These are phyloP conservation scores for Psilopogon haemacephalus DNA, from an alignment of 2,113 vertebrate genomes.

Conservation along the genomic window DNA sequence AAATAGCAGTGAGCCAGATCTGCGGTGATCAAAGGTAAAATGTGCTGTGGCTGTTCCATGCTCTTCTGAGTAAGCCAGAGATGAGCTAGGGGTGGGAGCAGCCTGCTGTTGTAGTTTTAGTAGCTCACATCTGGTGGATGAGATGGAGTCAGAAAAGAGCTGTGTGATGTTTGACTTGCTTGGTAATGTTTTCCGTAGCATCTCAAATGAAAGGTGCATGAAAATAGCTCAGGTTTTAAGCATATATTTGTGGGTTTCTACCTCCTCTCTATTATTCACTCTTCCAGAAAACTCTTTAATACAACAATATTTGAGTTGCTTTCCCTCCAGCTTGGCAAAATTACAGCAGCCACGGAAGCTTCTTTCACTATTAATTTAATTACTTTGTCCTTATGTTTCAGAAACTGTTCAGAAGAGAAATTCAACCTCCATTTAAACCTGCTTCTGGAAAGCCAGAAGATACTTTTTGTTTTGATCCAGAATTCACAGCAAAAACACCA, in stretches of 20 bases:
- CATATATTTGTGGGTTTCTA: background rate
- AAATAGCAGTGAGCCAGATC: background rate
- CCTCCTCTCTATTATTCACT: background rate
- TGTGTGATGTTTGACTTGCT: background rate
- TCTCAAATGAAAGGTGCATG: background rate
- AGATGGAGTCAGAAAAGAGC: background rate
- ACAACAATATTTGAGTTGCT: background rate
- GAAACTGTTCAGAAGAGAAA: slow-evolving; percentile 94
- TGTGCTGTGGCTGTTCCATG: background rate
- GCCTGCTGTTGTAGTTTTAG: background rate
- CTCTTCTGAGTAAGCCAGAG: background rate
- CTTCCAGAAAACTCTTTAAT: background rate
- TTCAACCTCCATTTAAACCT: slow-evolving; percentile 95
- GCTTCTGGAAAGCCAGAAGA: slow-evolving; percentile 96
- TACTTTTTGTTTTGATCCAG: slow-evolving; percentile 98
- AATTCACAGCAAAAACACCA: slow-evolving; percentile 98
- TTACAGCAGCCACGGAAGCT: background rate
- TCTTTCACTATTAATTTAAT: background rate
- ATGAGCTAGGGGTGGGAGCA: background rate
- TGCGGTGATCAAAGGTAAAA: background rate
- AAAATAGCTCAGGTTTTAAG: background rate
- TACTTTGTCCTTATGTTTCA: slow-evolving; percentile 48
- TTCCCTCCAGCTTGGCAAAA: background rate
- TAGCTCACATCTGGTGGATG: background rate
- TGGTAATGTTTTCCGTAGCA: background rate